These are phyloP conservation scores for Gymnocypris eckloni DNA, from an alignment of 2,797 vertebrate species.

Conservation along the genomic window DNA sequence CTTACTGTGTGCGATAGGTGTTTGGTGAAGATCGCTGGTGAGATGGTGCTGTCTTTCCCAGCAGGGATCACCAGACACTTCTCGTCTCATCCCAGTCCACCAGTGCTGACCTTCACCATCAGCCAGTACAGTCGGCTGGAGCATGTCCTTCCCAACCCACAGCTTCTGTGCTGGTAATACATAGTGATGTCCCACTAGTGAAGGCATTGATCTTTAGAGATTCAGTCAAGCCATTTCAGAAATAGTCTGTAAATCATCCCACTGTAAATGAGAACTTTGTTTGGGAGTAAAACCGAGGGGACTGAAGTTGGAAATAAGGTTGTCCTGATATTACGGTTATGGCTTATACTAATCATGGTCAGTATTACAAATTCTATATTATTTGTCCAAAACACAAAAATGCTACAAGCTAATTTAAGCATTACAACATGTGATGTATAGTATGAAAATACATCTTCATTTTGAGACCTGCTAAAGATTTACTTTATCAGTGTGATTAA, in stretches of 20 bases:
- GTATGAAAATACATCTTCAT: not conserved
- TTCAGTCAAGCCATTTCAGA: not conserved
- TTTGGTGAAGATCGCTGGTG: slow-evolving; percentile 96
- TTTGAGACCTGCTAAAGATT: not conserved
- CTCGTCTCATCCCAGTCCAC: slow-evolving; percentile 89
- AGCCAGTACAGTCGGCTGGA: slow-evolving; percentile 93
- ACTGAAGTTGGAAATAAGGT: not conserved
- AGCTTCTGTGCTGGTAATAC: slow-evolving; percentile 94
- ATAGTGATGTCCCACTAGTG: not conserved
- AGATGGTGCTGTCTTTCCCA: slow-evolving; percentile 98
- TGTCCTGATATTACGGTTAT: not conserved
- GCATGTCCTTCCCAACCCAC: slow-evolving; percentile 96
- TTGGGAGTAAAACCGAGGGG: not conserved
- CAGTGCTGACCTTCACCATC: slow-evolving; percentile 92
- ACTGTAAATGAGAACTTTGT: not conserved
- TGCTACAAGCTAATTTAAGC: not conserved
- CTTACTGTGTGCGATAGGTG: slow-evolving; percentile 75
- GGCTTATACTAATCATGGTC: not conserved
- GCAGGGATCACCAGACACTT: slow-evolving; percentile 98
- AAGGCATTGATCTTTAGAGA: not conserved
- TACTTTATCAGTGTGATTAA: not conserved
- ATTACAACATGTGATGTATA: not conserved
- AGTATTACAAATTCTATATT: not conserved
- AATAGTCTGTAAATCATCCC: not conserved
- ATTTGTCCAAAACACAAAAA: not conserved